Conservation (phyloP, 2,113 vertebrate genomes). For the Mesoclemmys tuberculata region DNA sequence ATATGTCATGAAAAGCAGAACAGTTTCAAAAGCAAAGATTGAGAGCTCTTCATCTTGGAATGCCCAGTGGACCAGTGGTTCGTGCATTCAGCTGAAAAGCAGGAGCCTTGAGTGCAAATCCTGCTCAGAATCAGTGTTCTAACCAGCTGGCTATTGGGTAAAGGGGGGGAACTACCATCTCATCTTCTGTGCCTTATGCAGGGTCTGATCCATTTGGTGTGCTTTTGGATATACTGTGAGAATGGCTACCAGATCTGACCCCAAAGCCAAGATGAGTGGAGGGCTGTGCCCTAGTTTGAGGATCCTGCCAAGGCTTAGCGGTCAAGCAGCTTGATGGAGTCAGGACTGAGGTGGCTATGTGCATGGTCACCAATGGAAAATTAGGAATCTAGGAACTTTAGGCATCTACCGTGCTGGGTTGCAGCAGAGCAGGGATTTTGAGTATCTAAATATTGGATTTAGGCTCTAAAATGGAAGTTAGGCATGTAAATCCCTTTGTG, state of each 20-base stretch:
- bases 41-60: neutral
- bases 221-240: neutral
- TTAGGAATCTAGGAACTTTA: neutral
- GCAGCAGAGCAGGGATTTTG: neutral
- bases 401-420: neutral
- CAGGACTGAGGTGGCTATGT: neutral
- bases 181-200: neutral
- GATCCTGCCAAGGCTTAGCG: neutral
- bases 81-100: neutral
- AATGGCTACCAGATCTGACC: neutral
- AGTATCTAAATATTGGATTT: neutral
- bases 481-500: neutral
- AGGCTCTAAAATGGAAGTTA: neutral
- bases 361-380: neutral
- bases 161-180: neutral
- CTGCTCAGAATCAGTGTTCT: neutral
- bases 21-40: neutral
- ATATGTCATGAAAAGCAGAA: neutral
- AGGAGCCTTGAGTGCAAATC: neutral
- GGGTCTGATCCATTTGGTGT: neutral
- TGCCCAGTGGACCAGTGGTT: neutral
- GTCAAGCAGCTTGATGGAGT: neutral
- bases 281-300: neutral
- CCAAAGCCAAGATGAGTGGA: neutral
- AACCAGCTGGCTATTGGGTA: neutral